Evolutionary conservation across 2,797 vertebrate genomes (phyloP).

Genomic region (Chelonia mydas): DNA sequence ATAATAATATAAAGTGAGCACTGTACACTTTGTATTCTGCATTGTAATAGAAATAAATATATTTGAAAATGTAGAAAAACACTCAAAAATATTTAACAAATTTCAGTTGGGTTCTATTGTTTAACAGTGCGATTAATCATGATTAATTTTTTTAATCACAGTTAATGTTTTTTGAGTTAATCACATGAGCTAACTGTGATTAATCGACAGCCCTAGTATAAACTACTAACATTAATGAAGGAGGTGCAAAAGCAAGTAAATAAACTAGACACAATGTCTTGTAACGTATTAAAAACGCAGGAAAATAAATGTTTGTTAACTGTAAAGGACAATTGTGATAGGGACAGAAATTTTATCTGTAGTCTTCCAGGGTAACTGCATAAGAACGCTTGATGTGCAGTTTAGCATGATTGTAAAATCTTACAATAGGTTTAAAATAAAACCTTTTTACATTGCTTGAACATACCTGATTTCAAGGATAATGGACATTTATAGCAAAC

Average conservation of each 20-base stretch:
- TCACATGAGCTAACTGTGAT: too few species aligned
- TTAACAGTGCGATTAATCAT: too few species aligned
- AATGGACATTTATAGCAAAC: not conserved
- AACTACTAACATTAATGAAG: not conserved
- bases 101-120: too few species aligned
- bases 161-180: too few species aligned
- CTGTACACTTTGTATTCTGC: too few species aligned
- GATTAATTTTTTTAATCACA: too few species aligned
- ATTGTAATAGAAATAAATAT: too few species aligned
- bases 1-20: too few species aligned
- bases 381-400: not conserved
- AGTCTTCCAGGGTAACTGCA: not conserved
- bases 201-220: too few species aligned
- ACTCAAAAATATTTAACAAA: too few species aligned
- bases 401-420: not conserved
- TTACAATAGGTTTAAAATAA: not conserved
- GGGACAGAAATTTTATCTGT: not conserved
- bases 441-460: not conserved
- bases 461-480: slow-evolving; percentile 11
- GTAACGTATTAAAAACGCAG: not conserved
- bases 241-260: not conserved
- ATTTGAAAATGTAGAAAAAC: too few species aligned
- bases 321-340: not conserved
- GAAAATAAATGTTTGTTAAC: not conserved
- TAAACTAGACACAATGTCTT: not conserved